Conservation (phyloP, 2,113 vertebrate genomes). For the Tympanuchus pallidicinctus region DNA sequence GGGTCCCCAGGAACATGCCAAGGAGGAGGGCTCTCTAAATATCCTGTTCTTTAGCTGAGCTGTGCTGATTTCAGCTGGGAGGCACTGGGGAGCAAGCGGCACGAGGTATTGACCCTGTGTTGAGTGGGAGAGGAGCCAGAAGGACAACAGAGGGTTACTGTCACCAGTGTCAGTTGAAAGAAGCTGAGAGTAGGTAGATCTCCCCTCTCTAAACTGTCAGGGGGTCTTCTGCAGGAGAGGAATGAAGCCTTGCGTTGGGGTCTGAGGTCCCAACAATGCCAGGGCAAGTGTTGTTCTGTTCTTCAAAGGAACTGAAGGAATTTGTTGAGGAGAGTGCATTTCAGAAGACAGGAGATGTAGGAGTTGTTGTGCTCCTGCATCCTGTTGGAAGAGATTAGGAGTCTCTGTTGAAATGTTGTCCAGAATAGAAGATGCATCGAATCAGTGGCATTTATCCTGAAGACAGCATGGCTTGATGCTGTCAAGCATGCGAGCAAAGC, state of each 20-base stretch:
- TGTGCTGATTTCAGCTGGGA: background rate
- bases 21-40: background rate
- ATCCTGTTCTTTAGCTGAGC: background rate
- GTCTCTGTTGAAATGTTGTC: background rate
- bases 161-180: background rate
- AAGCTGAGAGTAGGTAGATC: background rate
- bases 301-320: background rate
- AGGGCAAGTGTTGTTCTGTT: background rate
- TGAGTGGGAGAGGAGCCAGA: background rate
- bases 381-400: background rate
- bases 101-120: background rate
- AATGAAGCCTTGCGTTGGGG: too few relatives aligned
- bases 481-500: background rate
- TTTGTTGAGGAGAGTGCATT: constrained; percentile 12
- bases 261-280: too few relatives aligned
- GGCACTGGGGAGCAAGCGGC: background rate
- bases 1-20: background rate
- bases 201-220: too few relatives aligned
- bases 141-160: background rate
- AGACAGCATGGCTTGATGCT: background rate
- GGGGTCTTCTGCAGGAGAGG: too few relatives aligned
- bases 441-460: background rate
- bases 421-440: background rate
- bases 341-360: background rate
- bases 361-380: background rate